Percentiles rank a stretch among this genome's conserved stretches.
These are phyloP conservation scores for Equus przewalskii DNA, from an alignment of 2,113 vertebrate genomes.

Conservation along the genomic window DNA sequence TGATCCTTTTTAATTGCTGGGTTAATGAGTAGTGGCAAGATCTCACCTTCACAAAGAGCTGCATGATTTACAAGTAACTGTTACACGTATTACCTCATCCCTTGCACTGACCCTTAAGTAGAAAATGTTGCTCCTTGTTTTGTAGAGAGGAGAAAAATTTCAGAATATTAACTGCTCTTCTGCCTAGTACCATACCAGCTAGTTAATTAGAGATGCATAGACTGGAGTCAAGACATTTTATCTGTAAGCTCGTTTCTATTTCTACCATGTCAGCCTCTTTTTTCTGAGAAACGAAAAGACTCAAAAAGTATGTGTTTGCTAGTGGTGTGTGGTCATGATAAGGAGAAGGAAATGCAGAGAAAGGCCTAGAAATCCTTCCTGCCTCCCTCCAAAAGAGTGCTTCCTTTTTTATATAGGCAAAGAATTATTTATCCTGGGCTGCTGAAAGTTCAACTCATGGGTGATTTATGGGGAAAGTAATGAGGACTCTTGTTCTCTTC, in stretches of 20 bases:
- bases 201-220: not conserved
- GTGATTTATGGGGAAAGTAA: not conserved
- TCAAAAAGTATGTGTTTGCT: not conserved
- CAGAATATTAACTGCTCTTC: not conserved
- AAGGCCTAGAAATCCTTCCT: not conserved
- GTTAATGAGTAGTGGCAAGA: slow-evolving; percentile 38
- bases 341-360: not conserved
- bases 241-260: not conserved
- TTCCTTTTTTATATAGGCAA: not conserved
- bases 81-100: not conserved
- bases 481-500: not conserved
- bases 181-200: not conserved
- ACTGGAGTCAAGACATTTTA: not conserved
- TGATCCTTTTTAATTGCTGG: not conserved
- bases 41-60: slow-evolving; percentile 43
- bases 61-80: slow-evolving; percentile 22
- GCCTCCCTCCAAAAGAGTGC: not conserved
- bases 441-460: not conserved
- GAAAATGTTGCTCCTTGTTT: not conserved
- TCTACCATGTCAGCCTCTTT: not conserved
- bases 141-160: not conserved
- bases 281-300: not conserved
- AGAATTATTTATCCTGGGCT: not conserved
- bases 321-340: not conserved
- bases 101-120: not conserved